phyloP scores from a whole-genome alignment of 2,888 invertebrate genomes.

The Stenodera caucasica region DNA sequence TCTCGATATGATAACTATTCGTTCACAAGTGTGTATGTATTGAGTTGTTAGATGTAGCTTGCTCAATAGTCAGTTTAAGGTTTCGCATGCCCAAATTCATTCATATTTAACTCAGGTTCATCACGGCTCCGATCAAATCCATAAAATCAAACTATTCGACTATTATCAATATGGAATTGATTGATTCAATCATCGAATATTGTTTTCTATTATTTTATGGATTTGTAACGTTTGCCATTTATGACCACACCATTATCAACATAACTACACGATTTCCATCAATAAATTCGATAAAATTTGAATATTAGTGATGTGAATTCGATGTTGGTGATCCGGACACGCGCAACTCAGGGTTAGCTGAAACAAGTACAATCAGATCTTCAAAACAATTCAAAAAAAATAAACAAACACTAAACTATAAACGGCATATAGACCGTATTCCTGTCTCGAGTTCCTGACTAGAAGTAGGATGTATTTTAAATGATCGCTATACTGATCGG shows the following conservation, averaged over 20 bases:
- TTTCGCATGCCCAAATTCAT: conserved; percentile 53
- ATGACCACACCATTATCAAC: neutral
- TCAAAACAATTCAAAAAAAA: conserved; percentile 7
- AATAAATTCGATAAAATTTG: neutral
- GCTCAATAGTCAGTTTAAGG: conserved; percentile 55
- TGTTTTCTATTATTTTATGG: neutral
- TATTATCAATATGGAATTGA: no score
- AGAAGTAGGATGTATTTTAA: conserved; percentile 46
- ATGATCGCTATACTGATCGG: conserved; percentile 34
- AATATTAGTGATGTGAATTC: neutral
- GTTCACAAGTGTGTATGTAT: conserved; percentile 56
- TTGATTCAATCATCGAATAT: neutral
- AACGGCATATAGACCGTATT: conserved; percentile 45
- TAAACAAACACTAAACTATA: no score
- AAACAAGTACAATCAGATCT: conserved; percentile 57
- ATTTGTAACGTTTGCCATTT: neutral
- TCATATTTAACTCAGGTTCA: conserved; percentile 52
- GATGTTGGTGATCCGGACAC: conserved; percentile 34
- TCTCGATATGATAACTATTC: conserved; percentile 55
- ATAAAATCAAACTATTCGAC: neutral
- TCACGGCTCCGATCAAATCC: neutral
- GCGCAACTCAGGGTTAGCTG: conserved; percentile 56
- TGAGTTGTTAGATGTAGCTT: conserved; percentile 57
- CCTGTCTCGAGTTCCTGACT: conserved; percentile 57
- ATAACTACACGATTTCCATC: neutral